These are phyloP conservation scores for Nesometra sesokonis DNA, from an alignment of 35 echinoderm and acorn worm genomes.

Conservation along the genomic window DNA sequence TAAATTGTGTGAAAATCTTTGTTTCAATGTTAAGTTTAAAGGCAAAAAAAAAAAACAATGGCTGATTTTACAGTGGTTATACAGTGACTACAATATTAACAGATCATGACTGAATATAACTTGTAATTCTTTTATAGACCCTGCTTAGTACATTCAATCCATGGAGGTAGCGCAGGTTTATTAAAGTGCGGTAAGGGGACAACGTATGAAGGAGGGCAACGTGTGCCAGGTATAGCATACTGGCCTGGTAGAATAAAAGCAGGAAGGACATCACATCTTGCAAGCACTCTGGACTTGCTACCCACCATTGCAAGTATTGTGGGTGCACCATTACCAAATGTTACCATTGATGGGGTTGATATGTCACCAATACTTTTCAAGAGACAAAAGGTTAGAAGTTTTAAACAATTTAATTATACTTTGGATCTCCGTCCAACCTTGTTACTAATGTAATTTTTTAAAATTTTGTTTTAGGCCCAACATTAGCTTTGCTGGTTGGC, in stretches of 20 bases:
- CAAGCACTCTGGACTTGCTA: slow-evolving; percentile 63
- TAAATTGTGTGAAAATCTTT: background rate
- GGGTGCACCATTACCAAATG: slow-evolving; percentile 51
- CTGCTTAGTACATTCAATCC: slow-evolving; percentile 47
- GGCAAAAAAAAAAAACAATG: background rate
- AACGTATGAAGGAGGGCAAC: slow-evolving; percentile 87
- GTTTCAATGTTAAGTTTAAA: background rate
- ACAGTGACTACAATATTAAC: background rate
- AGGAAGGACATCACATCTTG: slow-evolving; percentile 60
- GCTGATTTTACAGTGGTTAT: background rate
- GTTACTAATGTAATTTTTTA: too few relatives aligned
- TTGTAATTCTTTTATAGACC: slow-evolving; percentile 59
- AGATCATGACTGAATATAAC: too few relatives aligned
- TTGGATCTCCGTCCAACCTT: too few relatives aligned
- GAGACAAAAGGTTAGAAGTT: slow-evolving; percentile 24
- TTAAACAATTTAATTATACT: too few relatives aligned
- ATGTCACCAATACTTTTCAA: slow-evolving; percentile 79
- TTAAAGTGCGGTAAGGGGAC: slow-evolving; percentile 95
- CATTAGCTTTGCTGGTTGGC: too few relatives aligned
- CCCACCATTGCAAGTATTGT: slow-evolving; percentile 84
- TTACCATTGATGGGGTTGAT: slow-evolving; percentile 72
- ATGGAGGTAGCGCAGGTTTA: slow-evolving; percentile 66
- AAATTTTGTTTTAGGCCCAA: too few relatives aligned
- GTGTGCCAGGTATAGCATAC: slow-evolving; percentile 79
- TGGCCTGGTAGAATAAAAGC: slow-evolving; percentile 73